Evolutionary conservation across 2,113 vertebrate genomes (phyloP).

Genomic region (Vimba vimba): DNA sequence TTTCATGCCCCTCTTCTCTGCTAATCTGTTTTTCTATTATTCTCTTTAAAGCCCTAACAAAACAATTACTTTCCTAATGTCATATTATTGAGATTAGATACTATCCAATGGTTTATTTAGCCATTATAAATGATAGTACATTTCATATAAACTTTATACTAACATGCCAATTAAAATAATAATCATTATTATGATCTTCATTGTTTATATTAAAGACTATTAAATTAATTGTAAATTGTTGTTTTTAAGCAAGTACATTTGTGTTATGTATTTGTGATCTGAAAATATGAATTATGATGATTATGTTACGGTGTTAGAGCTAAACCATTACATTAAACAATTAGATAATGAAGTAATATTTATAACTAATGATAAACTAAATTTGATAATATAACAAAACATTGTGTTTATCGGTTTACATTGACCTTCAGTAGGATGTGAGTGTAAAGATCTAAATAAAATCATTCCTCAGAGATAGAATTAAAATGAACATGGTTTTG

Average conservation of each 20-base stretch:
- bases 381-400: background rate
- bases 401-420: background rate
- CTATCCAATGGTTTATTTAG: background rate
- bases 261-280: background rate
- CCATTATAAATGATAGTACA: conserved; percentile 26
- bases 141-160: background rate
- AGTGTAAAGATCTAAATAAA: background rate
- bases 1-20: conserved; percentile 32
- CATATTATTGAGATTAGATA: conserved; percentile 4
- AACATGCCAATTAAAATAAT: background rate
- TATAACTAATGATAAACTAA: conserved; percentile 12
- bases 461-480: background rate
- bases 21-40: conserved; percentile 58
- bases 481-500: background rate
- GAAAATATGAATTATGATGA: conserved; percentile 21
- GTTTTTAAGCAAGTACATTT: background rate
- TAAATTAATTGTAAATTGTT: background rate
- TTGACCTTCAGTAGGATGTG: background rate
- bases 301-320: conserved; percentile 51
- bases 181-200: background rate
- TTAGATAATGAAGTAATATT: conserved; percentile 54
- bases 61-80: conserved; percentile 46
- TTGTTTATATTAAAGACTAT: background rate
- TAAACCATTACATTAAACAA: conserved; percentile 54
- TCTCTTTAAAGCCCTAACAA: conserved; percentile 42